Percentiles rank a stretch among this genome's conserved stretches.
Conservation (phyloP, 2,888 invertebrate species). For the Nemurella pictetii region DNA sequence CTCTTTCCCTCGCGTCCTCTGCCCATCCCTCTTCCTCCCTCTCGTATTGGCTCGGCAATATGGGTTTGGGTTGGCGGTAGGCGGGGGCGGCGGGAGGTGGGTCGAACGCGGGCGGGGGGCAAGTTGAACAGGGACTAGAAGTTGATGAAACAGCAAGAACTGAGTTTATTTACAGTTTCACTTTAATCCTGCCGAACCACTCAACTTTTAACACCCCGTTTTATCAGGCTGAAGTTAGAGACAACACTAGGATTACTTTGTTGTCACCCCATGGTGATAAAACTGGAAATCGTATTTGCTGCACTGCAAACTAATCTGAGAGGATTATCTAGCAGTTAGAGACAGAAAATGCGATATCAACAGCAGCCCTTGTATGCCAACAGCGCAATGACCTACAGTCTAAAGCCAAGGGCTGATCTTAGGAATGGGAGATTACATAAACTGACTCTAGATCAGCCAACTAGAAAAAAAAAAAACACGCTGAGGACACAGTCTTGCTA, state of each 20-base stretch:
- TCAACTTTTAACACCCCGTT: neutral
- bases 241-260: neutral
- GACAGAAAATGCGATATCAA: neutral
- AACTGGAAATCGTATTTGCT: neutral
- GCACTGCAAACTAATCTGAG: neutral
- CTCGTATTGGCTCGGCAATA: neutral
- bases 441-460: too few relatives aligned
- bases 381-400: too few relatives aligned
- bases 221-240: neutral
- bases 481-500: too few relatives aligned
- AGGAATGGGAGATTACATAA: too few relatives aligned
- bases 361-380: too few relatives aligned
- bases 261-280: neutral
- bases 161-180: neutral
- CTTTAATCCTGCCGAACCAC: neutral
- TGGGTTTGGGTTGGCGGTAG: neutral
- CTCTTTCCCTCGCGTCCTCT: neutral
- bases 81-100: neutral
- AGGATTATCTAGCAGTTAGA: neutral
- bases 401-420: too few relatives aligned
- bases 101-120: too few relatives aligned
- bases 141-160: neutral
- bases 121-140: too few relatives aligned
- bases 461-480: too few relatives aligned
- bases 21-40: neutral